These are phyloP conservation scores for Nemoura dubitans DNA, from an alignment of 2,888 invertebrate genomes.

Conservation along the genomic window DNA sequence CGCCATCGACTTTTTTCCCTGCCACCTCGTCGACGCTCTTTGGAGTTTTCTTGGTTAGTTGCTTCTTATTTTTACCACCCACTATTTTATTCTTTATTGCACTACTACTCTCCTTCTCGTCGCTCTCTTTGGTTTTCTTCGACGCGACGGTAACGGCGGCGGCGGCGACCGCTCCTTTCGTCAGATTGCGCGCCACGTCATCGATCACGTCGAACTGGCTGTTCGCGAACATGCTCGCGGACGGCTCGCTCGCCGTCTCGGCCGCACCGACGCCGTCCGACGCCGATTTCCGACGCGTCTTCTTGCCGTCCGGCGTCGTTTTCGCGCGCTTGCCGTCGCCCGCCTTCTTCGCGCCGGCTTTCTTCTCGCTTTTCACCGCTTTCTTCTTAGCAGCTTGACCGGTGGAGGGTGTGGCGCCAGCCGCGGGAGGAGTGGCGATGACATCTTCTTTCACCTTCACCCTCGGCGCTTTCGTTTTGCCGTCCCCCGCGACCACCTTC, in stretches of 20 bases:
- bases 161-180: background rate
- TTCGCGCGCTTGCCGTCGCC: background rate
- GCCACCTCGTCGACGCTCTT: constrained; percentile 17
- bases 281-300: constrained; percentile 34
- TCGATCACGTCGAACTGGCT: constrained; percentile 33
- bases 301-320: background rate
- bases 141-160: background rate
- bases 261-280: background rate
- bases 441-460: too few species aligned
- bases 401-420: too few species aligned
- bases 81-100: constrained; percentile 27
- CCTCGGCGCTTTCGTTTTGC: constrained; percentile 21
- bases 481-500: constrained; percentile 5
- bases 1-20: background rate
- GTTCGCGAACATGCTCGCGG: background rate
- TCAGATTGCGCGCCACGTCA: constrained; percentile 30
- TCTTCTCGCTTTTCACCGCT: background rate
- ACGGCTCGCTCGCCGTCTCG: background rate
- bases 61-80: constrained; percentile 32
- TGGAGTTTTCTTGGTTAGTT: constrained; percentile 32
- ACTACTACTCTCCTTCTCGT: background rate
- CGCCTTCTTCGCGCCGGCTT: background rate
- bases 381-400: background rate
- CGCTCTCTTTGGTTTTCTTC: constrained; percentile 40
- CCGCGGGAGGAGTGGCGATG: too few species aligned